Conservation (phyloP, 2,797 vertebrate genomes). For the Cossypha heuglini region DNA sequence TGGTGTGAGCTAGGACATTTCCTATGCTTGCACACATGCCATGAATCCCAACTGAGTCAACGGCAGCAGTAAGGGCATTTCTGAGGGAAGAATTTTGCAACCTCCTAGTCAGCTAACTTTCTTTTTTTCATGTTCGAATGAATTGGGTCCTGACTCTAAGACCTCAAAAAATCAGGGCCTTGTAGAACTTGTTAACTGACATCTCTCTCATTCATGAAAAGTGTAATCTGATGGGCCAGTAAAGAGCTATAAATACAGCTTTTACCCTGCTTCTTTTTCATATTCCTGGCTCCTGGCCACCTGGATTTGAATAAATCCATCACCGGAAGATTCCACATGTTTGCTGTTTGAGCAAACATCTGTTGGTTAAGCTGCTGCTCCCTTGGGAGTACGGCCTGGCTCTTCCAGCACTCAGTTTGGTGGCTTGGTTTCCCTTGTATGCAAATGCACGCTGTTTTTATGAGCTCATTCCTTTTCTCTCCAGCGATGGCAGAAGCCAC, state of each 20-base stretch:
- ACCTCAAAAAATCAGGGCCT: not conserved
- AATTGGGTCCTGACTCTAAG: not conserved
- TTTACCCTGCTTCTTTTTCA: constrained; percentile 17
- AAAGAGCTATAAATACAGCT: constrained; percentile 40
- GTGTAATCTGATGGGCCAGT: constrained; percentile 3
- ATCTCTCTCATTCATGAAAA: constrained; percentile 44
- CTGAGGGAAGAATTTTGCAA: not conserved
- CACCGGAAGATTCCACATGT: constrained; percentile 63
- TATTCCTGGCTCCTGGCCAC: constrained; percentile 52
- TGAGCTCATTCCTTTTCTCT: constrained; percentile 10
- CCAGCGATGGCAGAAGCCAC: not conserved
- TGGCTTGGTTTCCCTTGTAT: constrained; percentile 45
- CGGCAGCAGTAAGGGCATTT: not conserved
- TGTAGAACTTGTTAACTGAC: constrained; percentile 4
- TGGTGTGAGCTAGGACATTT: not conserved
- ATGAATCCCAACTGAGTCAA: not conserved
- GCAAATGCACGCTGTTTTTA: not conserved
- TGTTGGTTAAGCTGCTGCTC: constrained; percentile 55
- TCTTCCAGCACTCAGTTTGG: constrained; percentile 19
- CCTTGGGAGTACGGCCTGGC: constrained; percentile 33
- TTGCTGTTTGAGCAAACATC: constrained; percentile 64
- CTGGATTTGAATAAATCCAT: constrained; percentile 66
- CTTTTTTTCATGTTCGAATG: not conserved
- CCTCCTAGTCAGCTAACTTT: not conserved
- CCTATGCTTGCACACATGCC: not conserved